Evolutionary conservation across 2,888 invertebrate genomes (phyloP).

Genomic region (Amphipoea oculea): DNA sequence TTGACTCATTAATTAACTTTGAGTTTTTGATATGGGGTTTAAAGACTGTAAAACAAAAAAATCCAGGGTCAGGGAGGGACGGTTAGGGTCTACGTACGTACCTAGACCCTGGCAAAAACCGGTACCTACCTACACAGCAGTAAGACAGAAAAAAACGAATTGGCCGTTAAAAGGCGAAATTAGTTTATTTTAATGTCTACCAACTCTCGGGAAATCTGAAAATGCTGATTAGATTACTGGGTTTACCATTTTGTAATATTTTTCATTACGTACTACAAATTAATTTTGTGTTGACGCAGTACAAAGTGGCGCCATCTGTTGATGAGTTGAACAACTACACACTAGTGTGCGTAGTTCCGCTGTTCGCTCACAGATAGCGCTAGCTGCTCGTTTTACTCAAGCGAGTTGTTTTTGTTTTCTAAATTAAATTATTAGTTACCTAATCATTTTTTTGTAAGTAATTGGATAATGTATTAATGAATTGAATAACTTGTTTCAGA

Average conservation of each 20-base stretch:
- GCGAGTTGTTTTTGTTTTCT: neutral
- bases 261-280: neutral
- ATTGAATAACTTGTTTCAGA: conserved; percentile 87
- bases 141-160: neutral
- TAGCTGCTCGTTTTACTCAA: conserved; percentile 51
- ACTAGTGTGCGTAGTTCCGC: conserved; percentile 65
- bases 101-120: neutral
- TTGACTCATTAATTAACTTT: too few relatives aligned
- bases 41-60: neutral
- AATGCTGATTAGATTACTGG: neutral
- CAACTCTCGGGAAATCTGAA: neutral
- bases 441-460: neutral
- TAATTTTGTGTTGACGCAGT: neutral
- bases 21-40: neutral
- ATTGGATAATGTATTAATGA: conserved; percentile 74
- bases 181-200: neutral
- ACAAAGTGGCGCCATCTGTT: conserved; percentile 67
- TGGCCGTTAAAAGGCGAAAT: neutral
- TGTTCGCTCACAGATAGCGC: conserved; percentile 76
- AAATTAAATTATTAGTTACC: neutral
- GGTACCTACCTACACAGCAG: neutral
- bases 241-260: neutral
- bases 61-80: too few relatives aligned
- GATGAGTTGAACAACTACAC: conserved; percentile 41
- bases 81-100: too few relatives aligned